Conservation (phyloP, 2,113 vertebrate genomes). For the Chitala chitala region DNA sequence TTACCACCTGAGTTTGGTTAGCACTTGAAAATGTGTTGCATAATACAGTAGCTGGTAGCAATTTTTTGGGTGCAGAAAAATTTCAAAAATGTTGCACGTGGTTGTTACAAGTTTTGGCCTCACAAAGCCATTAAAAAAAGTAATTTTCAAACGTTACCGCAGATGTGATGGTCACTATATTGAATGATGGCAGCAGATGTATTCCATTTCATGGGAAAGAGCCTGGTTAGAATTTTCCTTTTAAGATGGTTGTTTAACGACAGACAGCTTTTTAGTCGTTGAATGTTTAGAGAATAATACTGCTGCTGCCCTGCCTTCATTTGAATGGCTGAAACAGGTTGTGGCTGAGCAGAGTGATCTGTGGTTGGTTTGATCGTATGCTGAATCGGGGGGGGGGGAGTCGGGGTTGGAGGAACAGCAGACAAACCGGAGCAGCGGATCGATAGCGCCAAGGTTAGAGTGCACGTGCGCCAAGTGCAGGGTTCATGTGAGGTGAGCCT, state of each 20-base stretch:
- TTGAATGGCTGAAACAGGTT: not conserved
- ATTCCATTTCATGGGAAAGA: not conserved
- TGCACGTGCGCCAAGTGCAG: slow-evolving; percentile 41
- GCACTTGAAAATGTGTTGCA: slow-evolving; percentile 12
- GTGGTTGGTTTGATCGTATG: slow-evolving; percentile 27
- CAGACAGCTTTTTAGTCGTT: not conserved
- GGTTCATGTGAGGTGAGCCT: slow-evolving; percentile 34
- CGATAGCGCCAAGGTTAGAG: slow-evolving; percentile 44
- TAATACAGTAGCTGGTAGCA: slow-evolving; percentile 17
- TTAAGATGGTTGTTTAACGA: not conserved
- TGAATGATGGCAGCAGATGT: not conserved
- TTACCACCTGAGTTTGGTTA: slow-evolving; percentile 9
- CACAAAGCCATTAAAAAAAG: not conserved
- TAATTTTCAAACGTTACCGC: not conserved
- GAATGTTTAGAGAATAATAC: not conserved
- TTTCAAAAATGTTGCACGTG: not conserved
- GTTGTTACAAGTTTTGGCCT: slow-evolving; percentile 9
- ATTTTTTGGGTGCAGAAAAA: slow-evolving; percentile 12
- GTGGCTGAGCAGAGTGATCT: not conserved
- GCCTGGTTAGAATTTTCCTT: not conserved
- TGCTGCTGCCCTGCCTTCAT: not conserved
- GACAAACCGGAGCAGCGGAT: slow-evolving; percentile 38
- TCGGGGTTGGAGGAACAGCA: slow-evolving; percentile 35
- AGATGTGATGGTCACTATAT: not conserved
- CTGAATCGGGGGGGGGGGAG: slow-evolving; percentile 17